Percentiles rank a stretch among this genome's conserved stretches.
phyloP scores from a whole-genome alignment of 2,113 vertebrate species.

The Eira barbara region DNA sequence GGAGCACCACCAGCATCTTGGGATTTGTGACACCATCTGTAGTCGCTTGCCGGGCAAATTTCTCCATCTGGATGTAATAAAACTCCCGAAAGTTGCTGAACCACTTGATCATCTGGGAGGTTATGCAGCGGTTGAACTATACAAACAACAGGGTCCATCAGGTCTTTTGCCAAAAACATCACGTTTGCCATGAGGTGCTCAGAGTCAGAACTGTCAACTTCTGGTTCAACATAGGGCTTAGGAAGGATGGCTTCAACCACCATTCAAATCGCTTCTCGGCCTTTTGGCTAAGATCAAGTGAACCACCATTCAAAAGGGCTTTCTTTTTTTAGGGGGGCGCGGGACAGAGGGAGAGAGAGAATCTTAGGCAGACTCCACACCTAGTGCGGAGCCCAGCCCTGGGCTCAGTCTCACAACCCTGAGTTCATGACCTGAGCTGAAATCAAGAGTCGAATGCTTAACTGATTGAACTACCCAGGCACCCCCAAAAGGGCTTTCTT shows the following conservation, averaged over 20 bases:
- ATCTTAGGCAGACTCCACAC: neutral
- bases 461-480: neutral
- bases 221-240: neutral
- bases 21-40: conserved; percentile 87
- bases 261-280: too few relatives aligned
- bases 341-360: neutral
- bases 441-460: neutral
- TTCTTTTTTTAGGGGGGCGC: neutral
- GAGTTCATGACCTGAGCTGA: neutral
- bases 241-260: neutral
- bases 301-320: neutral
- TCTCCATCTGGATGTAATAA: conserved; percentile 99
- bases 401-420: neutral
- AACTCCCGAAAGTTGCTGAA: conserved; percentile 99
- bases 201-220: neutral
- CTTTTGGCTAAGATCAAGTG: too few relatives aligned
- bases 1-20: conserved; percentile 87
- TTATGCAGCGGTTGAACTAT: conserved; percentile 97
- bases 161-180: neutral
- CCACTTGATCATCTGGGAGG: conserved; percentile 99
- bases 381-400: neutral
- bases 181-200: rapidly evolving
- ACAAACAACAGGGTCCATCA: neutral
- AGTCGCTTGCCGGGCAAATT: conserved; percentile 94
- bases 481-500: neutral